Base-by-base conservation (phyloP, 2,888 invertebrate genomes). In the Icerya purchasi region DNA sequence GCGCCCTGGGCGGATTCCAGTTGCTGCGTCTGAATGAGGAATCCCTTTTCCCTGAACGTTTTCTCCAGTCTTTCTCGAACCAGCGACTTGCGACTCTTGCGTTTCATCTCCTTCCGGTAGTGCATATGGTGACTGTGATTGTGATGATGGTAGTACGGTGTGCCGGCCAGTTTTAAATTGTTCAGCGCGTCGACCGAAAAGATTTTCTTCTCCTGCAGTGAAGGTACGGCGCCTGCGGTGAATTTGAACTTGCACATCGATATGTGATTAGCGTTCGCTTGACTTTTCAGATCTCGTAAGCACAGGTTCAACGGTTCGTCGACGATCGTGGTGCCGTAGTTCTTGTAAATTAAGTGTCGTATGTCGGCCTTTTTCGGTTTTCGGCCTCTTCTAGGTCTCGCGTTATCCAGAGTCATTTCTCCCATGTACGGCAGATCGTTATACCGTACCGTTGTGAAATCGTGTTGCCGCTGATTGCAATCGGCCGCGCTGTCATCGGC, bases 221-320 rank as follows among this genome's bases (percentile, higher is more conserved):
- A 83, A 0, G 91, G 91, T 65, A 88, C 87, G 0, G 88, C 86
- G 0, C 91, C 91, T 0, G 90, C 90, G 0, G 89, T 90, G 69
- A 91, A 90, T 70, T 91, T 91, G 69, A 91, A 91, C 71, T 91
- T 91, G 70, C 91, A 91, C 68, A 91, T 91, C 70, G 86, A 86
- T 52, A 87, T 90, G 63, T 72, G 68, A 19, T 69, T 61, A 3
- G 54, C 21, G 23, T 36, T 36, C 10, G 2, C 55, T 22, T 25
- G 23, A 23, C n/a, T 54, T 55, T 55, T 54, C 21, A 61, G 61
- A 25, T 62, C 62, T 57, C 86, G 75, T 61, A 89, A 78, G 69
- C 89, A 90, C 2, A 90, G 76, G 72, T 90, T 90, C 3, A 90
- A 72, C 0, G 89, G 89, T 68, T 88, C 86, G 56, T 84, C 81